Evolutionary conservation across 2,113 vertebrate species (phyloP), one percentile per base, ranked within the genome.

Genomic region (Spea multiplicata): DNA sequence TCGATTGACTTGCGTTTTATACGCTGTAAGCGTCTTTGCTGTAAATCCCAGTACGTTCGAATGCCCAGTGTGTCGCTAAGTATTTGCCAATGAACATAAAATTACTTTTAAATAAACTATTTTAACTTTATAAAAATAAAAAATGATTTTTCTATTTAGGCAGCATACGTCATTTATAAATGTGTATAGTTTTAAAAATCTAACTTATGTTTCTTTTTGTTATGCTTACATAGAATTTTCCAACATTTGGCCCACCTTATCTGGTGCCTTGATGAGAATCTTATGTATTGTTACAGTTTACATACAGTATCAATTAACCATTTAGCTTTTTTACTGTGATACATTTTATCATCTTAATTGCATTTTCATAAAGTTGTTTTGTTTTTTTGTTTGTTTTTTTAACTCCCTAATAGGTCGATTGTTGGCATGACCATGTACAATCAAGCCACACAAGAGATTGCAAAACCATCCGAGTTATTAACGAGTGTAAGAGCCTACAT

Each of bases 381-480:
- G 1, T 30, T 1, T 59, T n/a, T 71, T 8, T n/a, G n/a, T n/a
- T n/a, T n/a, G n/a, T n/a, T 6, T 45, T 64, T 46, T 30, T 1
- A 30, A 30, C 44, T 12, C 8, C 13, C 17, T 12, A 3, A 79
- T 81, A 99, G 97, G 90, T 99, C 97, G 68, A 99, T 99, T 85
- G 97, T 99, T 84, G 97, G 97, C 30, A 99, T 99, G 97, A 99
- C 97, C 16, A 99, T 99, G 97, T 99, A 99, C 88, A 99, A 97
- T 91, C 97, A 98, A 91, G 94, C 96, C 70, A 99, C 97, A 5
- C 97, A 99, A 88, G 97, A 99, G 90, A 99, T 99, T 78, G 97
- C 97, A 86, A 99, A 99, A 86, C 97, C 97, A 74, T 98, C 96
- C 0, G 97, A 99, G 86, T 91, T 99, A 83, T 88, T 98, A 88